Evolutionary conservation across 1,140 invertebrate genomes (phyloP).

Genomic region (Trichogramma pretiosum): DNA sequence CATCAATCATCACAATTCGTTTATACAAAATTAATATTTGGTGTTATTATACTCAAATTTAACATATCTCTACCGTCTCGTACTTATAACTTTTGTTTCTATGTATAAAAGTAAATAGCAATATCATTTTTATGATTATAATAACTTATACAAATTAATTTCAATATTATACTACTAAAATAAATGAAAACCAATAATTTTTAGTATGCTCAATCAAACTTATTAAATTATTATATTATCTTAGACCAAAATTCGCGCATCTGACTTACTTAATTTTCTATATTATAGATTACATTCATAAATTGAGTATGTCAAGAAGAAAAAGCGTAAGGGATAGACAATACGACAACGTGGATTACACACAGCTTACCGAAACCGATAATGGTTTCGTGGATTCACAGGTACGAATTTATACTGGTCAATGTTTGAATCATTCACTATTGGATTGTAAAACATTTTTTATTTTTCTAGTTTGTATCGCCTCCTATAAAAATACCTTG

Average conservation of each 20-base stretch:
- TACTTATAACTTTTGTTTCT: no score
- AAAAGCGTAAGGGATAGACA: conserved; percentile 39
- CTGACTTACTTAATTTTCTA: no score
- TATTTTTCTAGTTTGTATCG: conserved; percentile 46
- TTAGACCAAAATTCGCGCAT: neutral
- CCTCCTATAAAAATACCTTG: conserved; percentile 63
- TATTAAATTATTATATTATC: no score
- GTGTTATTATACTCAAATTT: no score
- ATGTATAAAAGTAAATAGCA: no score
- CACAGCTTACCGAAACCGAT: conserved; percentile 56
- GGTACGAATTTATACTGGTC: conserved; percentile 32
- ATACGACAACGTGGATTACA: conserved; percentile 56
- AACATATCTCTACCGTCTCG: no score
- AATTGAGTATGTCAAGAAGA: conserved; percentile 52
- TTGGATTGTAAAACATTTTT: neutral
- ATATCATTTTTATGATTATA: no score
- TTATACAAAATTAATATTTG: no score
- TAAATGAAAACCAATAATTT: neutral
- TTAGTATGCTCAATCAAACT: neutral
- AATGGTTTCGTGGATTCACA: conserved; percentile 67
- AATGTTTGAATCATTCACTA: neutral
- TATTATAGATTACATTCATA: conserved; percentile 45
- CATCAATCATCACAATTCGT: no score
- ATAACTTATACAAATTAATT: no score
- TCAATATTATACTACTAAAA: neutral